phyloP scores from a whole-genome alignment of 1,140 invertebrate species.

The Eupristina koningsbergeri region DNA sequence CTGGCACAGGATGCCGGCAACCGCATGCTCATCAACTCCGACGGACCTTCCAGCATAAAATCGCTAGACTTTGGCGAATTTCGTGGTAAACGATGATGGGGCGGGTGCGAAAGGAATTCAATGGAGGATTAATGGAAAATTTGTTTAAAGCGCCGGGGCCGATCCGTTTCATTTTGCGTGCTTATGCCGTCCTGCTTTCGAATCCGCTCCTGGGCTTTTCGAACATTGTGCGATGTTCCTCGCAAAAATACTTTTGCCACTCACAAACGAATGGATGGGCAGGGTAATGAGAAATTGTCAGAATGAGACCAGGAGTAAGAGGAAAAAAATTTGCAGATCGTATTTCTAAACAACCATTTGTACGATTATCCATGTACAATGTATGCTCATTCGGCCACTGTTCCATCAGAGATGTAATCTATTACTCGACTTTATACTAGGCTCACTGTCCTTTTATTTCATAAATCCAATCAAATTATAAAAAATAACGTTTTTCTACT shows the following conservation, averaged over 20 bases:
- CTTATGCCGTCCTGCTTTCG: background rate
- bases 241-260: background rate
- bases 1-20: slow-evolving; percentile 18
- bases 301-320: background rate
- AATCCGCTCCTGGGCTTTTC: background rate
- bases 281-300: background rate
- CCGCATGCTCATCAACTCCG: slow-evolving; percentile 39
- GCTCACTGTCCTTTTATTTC: too few relatives aligned
- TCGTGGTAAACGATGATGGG: slow-evolving; percentile 9
- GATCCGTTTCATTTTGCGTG: background rate
- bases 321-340: background rate
- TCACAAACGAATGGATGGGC: too few relatives aligned
- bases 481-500: too few relatives aligned
- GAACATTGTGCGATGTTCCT: background rate
- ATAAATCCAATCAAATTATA: too few relatives aligned
- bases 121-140: slow-evolving; percentile 34
- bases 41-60: background rate
- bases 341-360: background rate
- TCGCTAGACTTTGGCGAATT: slow-evolving; percentile 7
- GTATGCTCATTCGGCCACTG: too few relatives aligned
- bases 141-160: slow-evolving; percentile 2
- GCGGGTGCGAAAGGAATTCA: too few relatives aligned
- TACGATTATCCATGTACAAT: background rate
- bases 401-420: too few relatives aligned
- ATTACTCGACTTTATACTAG: too few relatives aligned